Evolutionary conservation across 2,888 invertebrate species (phyloP).

Genomic region (Rapana venosa): DNA sequence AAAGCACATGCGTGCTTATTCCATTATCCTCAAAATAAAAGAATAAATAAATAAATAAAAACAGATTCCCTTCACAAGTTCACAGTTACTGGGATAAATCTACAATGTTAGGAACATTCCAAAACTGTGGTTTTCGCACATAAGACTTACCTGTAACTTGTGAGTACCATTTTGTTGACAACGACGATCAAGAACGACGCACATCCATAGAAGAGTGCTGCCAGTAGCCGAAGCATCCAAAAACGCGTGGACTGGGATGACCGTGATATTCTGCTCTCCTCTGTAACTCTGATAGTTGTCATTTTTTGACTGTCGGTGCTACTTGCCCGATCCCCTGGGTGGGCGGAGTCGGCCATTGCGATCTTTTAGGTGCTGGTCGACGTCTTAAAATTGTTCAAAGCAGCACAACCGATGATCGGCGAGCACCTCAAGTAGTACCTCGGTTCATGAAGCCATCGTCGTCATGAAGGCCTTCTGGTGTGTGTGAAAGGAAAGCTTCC

Average conservation of each 20-base stretch:
- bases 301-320: background rate
- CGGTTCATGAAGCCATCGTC: background rate
- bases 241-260: background rate
- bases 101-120: no score
- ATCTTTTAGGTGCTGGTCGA: background rate
- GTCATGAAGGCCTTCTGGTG: background rate
- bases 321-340: background rate
- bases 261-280: background rate
- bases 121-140: background rate
- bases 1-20: no score
- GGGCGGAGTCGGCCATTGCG: background rate
- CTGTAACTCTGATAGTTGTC: background rate
- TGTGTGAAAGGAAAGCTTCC: background rate
- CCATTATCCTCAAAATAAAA: no score
- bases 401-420: background rate
- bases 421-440: background rate
- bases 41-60: no score
- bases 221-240: conserved; percentile 37
- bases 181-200: conserved; percentile 52
- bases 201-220: conserved; percentile 49
- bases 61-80: background rate
- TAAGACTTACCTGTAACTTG: conserved; percentile 48
- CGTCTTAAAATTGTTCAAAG: background rate
- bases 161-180: conserved; percentile 51
- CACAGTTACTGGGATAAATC: background rate